Evolutionary conservation across 1,140 invertebrate genomes (phyloP), one percentile per base, ranked within the genome.

Genomic region (Whitmania pigra): DNA sequence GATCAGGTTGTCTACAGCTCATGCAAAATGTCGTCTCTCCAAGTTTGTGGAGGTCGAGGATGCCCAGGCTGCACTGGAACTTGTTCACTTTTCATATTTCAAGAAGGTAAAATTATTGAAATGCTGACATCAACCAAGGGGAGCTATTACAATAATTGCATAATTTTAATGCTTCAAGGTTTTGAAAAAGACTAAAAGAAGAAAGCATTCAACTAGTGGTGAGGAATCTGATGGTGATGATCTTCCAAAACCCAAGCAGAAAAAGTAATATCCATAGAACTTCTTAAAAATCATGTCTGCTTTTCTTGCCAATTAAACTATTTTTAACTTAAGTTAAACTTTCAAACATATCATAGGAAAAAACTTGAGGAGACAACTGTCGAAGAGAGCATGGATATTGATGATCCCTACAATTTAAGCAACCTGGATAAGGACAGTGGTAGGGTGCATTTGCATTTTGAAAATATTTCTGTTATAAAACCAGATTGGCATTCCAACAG

Each of bases 81-180:
- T 99, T 0, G 89, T 99, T n/a, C 90, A 98, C 75, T 99, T 88
- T 83, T 95, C 96, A 0, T 94, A 93, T 81, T 99, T 99, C 83
- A 98, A 99, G 81, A 92, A 91, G 82, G 92, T 83, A 18, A 20
- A 54, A 2, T 53, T 40, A 43, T 31, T 4, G 29, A 4, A 15
- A 25, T n/a, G 18, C 11, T 18, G 29, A 18, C 18, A 31, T 7
- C 9, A 15, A 29, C 9, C 25, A 29, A 29, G 4, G 4, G 67
- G 11, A 9, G 36, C 2, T 68, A 13, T 13, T 31, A 29, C 1
- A 29, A 29, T n/a, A 5, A 22, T 67, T 27, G 18, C 27, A 43
- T 36, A 18, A 13, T 68, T 29, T 43, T 68, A 27, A 60, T 15
- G 9, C 29, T 66, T 57, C 6, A 18, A 71, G 71, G 71, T 71